These are phyloP conservation scores for Oasisia sp. DNA, from an alignment of 2,888 invertebrate genomes.

Conservation along the genomic window DNA sequence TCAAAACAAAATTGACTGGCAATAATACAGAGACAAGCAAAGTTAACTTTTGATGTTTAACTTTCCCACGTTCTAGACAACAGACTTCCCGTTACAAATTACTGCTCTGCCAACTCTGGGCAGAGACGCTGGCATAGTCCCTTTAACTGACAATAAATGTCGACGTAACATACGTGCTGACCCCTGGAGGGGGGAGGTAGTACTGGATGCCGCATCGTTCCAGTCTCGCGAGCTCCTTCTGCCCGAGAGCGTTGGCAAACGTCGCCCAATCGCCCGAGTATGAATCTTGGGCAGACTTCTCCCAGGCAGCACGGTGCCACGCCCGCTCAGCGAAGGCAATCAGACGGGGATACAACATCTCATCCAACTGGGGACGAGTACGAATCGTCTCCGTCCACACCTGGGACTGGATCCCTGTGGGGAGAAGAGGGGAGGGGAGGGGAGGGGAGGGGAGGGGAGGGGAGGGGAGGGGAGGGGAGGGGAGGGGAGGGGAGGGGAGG, in stretches of 20 bases:
- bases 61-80: too few species aligned
- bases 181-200: slow-evolving; percentile 60
- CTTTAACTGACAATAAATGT: too few species aligned
- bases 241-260: slow-evolving; percentile 56
- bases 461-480: too few species aligned
- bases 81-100: too few species aligned
- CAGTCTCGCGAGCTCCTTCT: slow-evolving; percentile 54
- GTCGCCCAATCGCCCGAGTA: slow-evolving; percentile 51
- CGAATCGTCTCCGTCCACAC: slow-evolving; percentile 43
- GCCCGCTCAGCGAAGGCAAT: slow-evolving; percentile 45
- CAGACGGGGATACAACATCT: slow-evolving; percentile 43
- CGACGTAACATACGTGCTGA: slow-evolving; percentile 31
- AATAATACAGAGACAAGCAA: too few species aligned
- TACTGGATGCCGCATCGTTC: slow-evolving; percentile 52
- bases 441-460: too few species aligned
- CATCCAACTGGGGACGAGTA: slow-evolving; percentile 35
- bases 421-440: too few species aligned
- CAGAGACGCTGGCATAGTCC: not conserved
- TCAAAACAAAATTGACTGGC: not conserved
- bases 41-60: too few species aligned
- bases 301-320: slow-evolving; percentile 52
- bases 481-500: too few species aligned
- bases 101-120: too few species aligned
- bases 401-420: slow-evolving; percentile 37
- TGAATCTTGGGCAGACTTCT: slow-evolving; percentile 44